These are phyloP conservation scores for Chaenocephalus aceratus DNA, from an alignment of 2,113 vertebrate genomes.

Conservation along the genomic window DNA sequence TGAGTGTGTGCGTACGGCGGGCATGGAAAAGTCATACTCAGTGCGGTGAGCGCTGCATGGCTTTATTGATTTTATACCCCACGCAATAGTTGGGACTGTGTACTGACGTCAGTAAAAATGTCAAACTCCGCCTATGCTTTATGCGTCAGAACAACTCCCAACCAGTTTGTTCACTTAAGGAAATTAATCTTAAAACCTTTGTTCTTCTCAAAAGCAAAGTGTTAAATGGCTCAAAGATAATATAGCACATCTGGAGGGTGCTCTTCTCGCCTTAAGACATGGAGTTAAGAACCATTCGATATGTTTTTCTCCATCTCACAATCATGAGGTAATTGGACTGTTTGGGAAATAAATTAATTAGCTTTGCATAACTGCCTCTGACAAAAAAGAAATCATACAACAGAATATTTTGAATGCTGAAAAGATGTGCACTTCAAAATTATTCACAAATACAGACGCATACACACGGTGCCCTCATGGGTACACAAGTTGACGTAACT, in stretches of 20 bases:
- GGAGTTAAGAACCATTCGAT: slow-evolving; percentile 64
- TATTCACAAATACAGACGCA: slow-evolving; percentile 75
- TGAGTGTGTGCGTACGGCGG: too few species aligned
- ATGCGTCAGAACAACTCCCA: too few species aligned
- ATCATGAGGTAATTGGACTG: slow-evolving; percentile 63
- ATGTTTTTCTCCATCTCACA: slow-evolving; percentile 53
- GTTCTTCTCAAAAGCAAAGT: too few species aligned
- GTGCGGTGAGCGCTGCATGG: too few species aligned
- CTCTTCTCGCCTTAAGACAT: slow-evolving; percentile 76
- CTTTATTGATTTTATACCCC: too few species aligned
- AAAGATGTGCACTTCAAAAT: slow-evolving; percentile 70
- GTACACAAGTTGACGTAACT: slow-evolving; percentile 61
- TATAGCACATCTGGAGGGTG: slow-evolving; percentile 4
- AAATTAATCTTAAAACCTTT: too few species aligned
- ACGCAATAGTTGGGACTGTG: too few species aligned
- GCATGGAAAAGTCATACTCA: too few species aligned
- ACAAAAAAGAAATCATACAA: slow-evolving; percentile 14
- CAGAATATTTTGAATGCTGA: slow-evolving; percentile 42
- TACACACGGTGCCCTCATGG: slow-evolving; percentile 71
- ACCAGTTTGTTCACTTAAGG: too few species aligned
- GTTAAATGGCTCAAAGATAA: slow-evolving; percentile 11
- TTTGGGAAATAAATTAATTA: slow-evolving; percentile 51
- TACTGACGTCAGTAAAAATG: too few species aligned
- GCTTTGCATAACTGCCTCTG: slow-evolving; percentile 23
- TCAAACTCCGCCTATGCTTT: too few species aligned